Base-by-base conservation (phyloP, 1,140 invertebrate species). In the Probaryconus sp. region DNA sequence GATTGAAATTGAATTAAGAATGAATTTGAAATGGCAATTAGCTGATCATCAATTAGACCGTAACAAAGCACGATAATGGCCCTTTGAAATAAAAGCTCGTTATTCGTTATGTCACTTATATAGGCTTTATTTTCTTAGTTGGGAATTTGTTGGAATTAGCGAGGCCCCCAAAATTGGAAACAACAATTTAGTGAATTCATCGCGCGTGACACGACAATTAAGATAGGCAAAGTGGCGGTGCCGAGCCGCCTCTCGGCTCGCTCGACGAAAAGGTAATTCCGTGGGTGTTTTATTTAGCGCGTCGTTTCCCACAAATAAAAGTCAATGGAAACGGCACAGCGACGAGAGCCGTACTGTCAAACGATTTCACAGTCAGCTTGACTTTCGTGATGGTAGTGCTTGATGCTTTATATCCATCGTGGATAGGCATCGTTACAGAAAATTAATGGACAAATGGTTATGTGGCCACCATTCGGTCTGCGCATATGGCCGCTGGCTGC, bases 401-500 rank as follows among this genome's bases (percentile, higher is more conserved):
- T n/a, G n/a, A n/a, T n/a, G n/a, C n/a, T n/a, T n/a, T n/a, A n/a
- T n/a, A n/a, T n/a, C n/a, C n/a, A n/a, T n/a, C n/a, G n/a, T n/a
- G n/a, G n/a, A n/a, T n/a, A 56, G 43, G 72, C 65, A 48, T 47
- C 58, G 71, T 75, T 70, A 76, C 53, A 67, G 48, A 63, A 71
- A 76, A 76, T 71, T 67, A 76, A 71, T 71, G 61, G 61, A 67
- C 67, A 68, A 71, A 71, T 67, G 73, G 67, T 48, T 35, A 48
- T 45, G 40, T 31, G 47, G 58, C 55, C 60, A 55, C 65, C 50
- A 47, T 64, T 37, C 31, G 21, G 6, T 40, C 21, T 26, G 30
- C 16, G 31, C 60, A 51, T 53, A 65, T 53, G 45, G 26, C 48
- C 28, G 20, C 5, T 58, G 6, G 35, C 16, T 37, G 43, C 9